Evolutionary conservation across 2,113 vertebrate species (phyloP).

Genomic region (Platichthys flesus): DNA sequence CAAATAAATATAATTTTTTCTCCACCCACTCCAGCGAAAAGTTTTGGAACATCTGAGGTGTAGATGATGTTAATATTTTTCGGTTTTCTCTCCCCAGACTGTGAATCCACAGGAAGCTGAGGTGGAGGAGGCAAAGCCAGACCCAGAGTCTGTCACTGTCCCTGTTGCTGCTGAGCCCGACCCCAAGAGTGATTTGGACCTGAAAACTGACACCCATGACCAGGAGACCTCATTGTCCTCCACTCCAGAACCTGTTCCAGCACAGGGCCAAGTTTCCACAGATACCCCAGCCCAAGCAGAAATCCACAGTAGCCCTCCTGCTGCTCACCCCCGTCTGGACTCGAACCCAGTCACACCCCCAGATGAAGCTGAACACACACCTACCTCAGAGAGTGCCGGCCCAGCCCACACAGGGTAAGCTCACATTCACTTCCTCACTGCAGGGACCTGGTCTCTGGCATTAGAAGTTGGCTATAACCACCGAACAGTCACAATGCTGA

Average conservation of each 20-base stretch:
- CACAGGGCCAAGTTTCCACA: constrained; percentile 47
- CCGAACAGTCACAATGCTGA: constrained; percentile 5
- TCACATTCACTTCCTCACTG: constrained; percentile 18
- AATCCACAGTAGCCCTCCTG: constrained; percentile 13
- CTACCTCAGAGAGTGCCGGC: constrained; percentile 91
- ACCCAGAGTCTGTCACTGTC: constrained; percentile 52
- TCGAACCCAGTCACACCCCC: constrained; percentile 29
- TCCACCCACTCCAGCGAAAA: too few relatives aligned
- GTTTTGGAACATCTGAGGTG: too few relatives aligned
- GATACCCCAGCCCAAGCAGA: constrained; percentile 48
- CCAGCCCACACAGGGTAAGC: constrained; percentile 86
- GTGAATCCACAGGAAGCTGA: constrained; percentile 77
- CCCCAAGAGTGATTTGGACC: constrained; percentile 39
- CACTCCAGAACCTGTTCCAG: constrained; percentile 64
- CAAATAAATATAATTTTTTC: too few relatives aligned
- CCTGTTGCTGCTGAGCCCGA: constrained; percentile 63
- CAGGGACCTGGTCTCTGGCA: constrained; percentile 25
- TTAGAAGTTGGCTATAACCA: constrained; percentile 50
- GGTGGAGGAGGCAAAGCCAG: constrained; percentile 55
- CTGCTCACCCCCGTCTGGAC: constrained; percentile 39
- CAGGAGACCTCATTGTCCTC: constrained; percentile 70
- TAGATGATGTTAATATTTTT: not conserved
- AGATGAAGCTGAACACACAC: constrained; percentile 80
- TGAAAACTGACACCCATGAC: constrained; percentile 46
- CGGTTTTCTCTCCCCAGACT: constrained; percentile 61